Base-by-base conservation (phyloP, 2,888 invertebrate genomes). In the Aplocera efformata region DNA sequence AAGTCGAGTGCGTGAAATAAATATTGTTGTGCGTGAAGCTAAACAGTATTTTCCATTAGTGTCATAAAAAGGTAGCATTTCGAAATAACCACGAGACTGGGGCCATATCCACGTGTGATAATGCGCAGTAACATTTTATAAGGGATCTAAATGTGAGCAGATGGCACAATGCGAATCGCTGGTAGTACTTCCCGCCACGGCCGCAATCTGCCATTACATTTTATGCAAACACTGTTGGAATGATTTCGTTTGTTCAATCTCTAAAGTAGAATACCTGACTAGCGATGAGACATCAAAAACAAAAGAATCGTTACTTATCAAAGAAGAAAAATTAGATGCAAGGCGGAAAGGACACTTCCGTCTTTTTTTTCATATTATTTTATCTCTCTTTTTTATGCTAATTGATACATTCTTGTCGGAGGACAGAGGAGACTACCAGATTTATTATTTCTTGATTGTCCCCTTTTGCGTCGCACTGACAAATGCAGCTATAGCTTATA, bases 41-140 rank as follows among this genome's bases (percentile, higher is more conserved):
- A 80, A 79, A 76, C 76, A 75, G 72, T 81, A 74, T 79, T 76
- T 82, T 80, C 82, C 83, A 84, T 84, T 84, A 80, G 75, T 70
- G 78, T 74, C 76, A 79, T 82, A 81, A 83, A 83, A 81, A 80
- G 75, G 79, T 74, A 79, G 69, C 75, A 65, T 78, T 79, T 73
- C 65, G 75, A 77, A 81, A 83, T 77, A 81, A 81, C 76, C 75
- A 66, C 75, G 71, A 70, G 71, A 68, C 72, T 67, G 62, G 63
- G 57, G 66, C 75, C 67, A 63, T 78, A 79, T 77, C 72, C 84
- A 81, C 76, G 82, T 83, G 84, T 78, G 80, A 80, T 84, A 84
- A 84, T 81, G 79, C 72, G 84, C 80, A 79, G 79, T 84, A 80
- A 85, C 85, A 82, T 85, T 85, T 85, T 85, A 85, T 82, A 85